Evolutionary conservation across 2,888 invertebrate species (phyloP), one percentile per base, ranked within the genome.

Genomic region (Cephus rjabovi): DNA sequence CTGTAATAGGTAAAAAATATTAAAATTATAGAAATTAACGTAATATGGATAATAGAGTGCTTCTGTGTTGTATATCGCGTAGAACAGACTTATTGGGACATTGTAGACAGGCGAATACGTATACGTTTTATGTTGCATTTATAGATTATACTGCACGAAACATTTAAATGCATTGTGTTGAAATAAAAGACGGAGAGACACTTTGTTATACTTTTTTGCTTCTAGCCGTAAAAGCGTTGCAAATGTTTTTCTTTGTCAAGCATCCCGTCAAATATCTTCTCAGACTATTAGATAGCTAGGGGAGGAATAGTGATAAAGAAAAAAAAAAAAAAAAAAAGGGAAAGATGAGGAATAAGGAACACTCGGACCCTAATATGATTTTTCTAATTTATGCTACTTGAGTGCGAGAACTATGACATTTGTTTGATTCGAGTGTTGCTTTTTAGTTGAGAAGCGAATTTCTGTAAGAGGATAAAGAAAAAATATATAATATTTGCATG

Each of bases 11-110:
- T 75, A 79, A 79, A 81, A 69, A 68, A 76, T 69, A 80, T 79
- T 76, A 79, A 76, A 74, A 80, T 81, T 76, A 83, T 33, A 71
- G 71, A 71, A 71, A 71, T 30, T 76, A 76, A 78, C 75, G 34
- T 74, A 78, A 79, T 56, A 56, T 79, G 80, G 80, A 81, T 79
- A 77, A 80, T 82, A 80, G 77, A 82, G 78, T 74, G 82, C 83
- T 82, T 82, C 81, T 82, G 82, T 83, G 81, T 81, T 82, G 81
- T 82, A 81, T 73, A 76, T 79, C 78, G 78, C 77, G 73, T 83
- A 79, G 78, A 71, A 75, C 79, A 79, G 37, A 81, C 79, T 81
- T 79, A 77, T 81, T 77, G 79, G 73, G 69, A 78, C 79, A 74
- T 77, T 79, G 77, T 79, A 81, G 74, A 73, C 75, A 6, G 33